phyloP scores from a whole-genome alignment of 2,797 vertebrate genomes.

The Sebastolobus altivelis region DNA sequence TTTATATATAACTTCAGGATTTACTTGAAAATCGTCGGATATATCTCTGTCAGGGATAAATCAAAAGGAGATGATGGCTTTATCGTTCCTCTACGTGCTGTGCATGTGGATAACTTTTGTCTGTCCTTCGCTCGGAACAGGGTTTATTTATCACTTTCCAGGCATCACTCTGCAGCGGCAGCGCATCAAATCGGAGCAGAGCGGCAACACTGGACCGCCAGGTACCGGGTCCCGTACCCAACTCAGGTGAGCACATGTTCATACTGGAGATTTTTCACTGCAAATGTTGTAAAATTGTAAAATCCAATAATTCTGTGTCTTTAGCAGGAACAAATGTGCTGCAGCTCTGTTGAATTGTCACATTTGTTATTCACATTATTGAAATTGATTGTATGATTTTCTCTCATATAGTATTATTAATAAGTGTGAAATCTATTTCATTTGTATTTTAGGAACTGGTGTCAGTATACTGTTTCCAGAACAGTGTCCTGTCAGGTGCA shows the following conservation, averaged over 20 bases:
- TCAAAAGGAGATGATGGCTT: conserved; percentile 44
- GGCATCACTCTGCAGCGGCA: conserved; percentile 77
- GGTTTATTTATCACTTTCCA: conserved; percentile 82
- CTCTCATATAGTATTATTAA: not conserved
- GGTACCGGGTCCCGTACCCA: conserved; percentile 65
- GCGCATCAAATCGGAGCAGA: conserved; percentile 77
- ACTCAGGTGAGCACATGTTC: conserved; percentile 75
- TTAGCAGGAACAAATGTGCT: not conserved
- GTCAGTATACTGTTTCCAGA: conserved; percentile 92
- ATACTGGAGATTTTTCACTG: not conserved
- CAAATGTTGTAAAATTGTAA: not conserved
- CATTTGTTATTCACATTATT: not conserved
- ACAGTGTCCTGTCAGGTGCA: conserved; percentile 95
- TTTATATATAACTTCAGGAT: conserved; percentile 27
- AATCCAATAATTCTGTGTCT: not conserved
- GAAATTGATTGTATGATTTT: not conserved
- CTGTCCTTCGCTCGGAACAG: conserved; percentile 66
- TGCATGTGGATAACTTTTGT: conserved; percentile 73
- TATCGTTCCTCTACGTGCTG: conserved; percentile 62
- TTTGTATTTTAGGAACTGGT: conserved; percentile 91
- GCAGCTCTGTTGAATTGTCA: not conserved
- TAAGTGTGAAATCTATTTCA: not conserved
- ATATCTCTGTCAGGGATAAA: conserved; percentile 39
- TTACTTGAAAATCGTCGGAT: conserved; percentile 53
- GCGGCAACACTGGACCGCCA: conserved; percentile 70